Conservation (phyloP, 1,140 invertebrate genomes). For the Chymomyza costata region DNA sequence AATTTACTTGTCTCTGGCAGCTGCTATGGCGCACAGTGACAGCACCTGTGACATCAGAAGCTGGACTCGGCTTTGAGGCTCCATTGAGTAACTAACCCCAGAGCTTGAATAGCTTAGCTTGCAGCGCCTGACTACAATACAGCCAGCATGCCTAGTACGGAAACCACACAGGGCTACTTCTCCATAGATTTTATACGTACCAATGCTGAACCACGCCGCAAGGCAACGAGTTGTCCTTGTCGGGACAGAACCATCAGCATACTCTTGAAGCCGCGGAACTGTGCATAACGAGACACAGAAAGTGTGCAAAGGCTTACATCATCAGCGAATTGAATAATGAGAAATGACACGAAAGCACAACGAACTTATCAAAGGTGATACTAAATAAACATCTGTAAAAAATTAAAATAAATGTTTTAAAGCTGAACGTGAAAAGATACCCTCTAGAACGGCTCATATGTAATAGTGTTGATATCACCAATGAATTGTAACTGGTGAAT, state of each 20-base stretch:
- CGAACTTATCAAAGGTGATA: slow-evolving; percentile 40
- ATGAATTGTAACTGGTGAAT: no score
- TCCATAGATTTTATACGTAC: slow-evolving; percentile 96
- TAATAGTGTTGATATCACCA: no score
- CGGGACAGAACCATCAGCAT: slow-evolving; percentile 74
- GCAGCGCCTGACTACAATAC: slow-evolving; percentile 7
- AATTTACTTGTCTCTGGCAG: slow-evolving; percentile 67
- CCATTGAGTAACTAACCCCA: slow-evolving; percentile 20
- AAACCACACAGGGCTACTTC: slow-evolving; percentile 82
- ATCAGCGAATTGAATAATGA: slow-evolving; percentile 77
- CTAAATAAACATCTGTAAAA: no score
- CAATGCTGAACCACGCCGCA: slow-evolving; percentile 79
- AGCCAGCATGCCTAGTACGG: slow-evolving; percentile 4
- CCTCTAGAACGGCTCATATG: no score
- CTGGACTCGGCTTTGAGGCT: slow-evolving; percentile 13
- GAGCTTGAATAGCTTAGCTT: slow-evolving; percentile 10
- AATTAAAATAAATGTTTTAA: no score
- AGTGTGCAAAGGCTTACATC: slow-evolving; percentile 77
- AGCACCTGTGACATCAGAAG: slow-evolving; percentile 37
- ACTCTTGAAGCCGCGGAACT: slow-evolving; percentile 78
- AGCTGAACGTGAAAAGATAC: no score
- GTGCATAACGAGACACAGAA: slow-evolving; percentile 77
- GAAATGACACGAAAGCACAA: slow-evolving; percentile 18
- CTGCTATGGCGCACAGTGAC: slow-evolving; percentile 5
- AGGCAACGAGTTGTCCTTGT: slow-evolving; percentile 77